Evolutionary conservation across 2,888 invertebrate species (phyloP).

Genomic region (Muschampia plurimacula): DNA sequence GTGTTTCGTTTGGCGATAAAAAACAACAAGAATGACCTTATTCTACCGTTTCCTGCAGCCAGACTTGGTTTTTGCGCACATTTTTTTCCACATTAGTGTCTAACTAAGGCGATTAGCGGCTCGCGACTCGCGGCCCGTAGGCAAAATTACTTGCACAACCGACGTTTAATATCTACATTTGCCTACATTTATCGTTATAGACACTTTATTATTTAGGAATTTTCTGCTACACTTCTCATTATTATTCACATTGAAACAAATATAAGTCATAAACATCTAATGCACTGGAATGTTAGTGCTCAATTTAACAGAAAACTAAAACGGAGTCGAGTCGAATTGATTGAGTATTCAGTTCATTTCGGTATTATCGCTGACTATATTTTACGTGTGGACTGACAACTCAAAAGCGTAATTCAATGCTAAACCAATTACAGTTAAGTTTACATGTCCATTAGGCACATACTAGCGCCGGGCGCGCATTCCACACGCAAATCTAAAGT

Average conservation of each 20-base stretch:
- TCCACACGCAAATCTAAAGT: slow-evolving; percentile 29
- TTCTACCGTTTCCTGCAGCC: slow-evolving; percentile 40
- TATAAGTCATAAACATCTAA: slow-evolving; percentile 17
- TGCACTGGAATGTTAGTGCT: neutral
- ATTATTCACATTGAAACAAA: slow-evolving; percentile 29
- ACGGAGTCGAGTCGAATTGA: slow-evolving; percentile 12
- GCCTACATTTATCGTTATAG: slow-evolving; percentile 15
- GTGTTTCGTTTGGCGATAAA: slow-evolving; percentile 20
- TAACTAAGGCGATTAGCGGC: slow-evolving; percentile 5
- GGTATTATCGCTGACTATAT: slow-evolving; percentile 30
- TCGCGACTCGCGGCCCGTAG: slow-evolving; percentile 6
- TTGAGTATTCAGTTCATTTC: slow-evolving; percentile 30
- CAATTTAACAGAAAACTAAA: neutral
- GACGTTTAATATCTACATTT: slow-evolving; percentile 11
- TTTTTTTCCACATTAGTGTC: slow-evolving; percentile 32
- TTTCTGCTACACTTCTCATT: slow-evolving; percentile 18
- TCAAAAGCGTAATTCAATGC: slow-evolving; percentile 37
- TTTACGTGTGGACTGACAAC: slow-evolving; percentile 31
- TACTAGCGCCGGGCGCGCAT: slow-evolving; percentile 20
- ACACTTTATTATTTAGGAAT: slow-evolving; percentile 18
- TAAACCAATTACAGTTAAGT: slow-evolving; percentile 33
- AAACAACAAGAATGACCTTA: slow-evolving; percentile 36
- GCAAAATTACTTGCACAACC: slow-evolving; percentile 15
- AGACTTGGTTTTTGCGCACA: slow-evolving; percentile 27
- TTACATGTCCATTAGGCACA: slow-evolving; percentile 35